Evolutionary conservation across 2,113 vertebrate genomes (phyloP).

Genomic region (Martes martes): DNA sequence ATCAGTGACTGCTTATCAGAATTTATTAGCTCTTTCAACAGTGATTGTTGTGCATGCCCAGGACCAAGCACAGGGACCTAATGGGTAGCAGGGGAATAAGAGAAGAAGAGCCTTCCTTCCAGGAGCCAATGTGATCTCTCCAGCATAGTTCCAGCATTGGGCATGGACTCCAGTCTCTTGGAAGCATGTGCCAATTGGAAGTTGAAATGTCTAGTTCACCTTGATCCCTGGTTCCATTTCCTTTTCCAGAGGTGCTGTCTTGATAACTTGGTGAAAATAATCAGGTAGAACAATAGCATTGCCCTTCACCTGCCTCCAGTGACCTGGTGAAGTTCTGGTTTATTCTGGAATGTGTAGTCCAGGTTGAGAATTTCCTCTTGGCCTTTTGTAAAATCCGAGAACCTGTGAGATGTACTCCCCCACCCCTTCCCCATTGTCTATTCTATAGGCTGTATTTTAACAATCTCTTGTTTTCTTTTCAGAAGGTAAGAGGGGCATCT

Average conservation of each 20-base stretch:
- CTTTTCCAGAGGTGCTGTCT: neutral
- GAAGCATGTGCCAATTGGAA: neutral
- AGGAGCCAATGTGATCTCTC: neutral
- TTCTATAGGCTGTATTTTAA: constrained; percentile 71
- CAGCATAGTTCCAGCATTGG: rapidly evolving
- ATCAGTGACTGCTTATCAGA: neutral
- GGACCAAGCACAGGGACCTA: neutral
- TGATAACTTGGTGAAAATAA: neutral
- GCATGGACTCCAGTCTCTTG: neutral
- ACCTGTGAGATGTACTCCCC: neutral
- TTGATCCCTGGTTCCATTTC: neutral
- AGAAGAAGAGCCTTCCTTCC: neutral
- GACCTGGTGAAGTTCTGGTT: neutral
- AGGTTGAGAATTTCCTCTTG: neutral
- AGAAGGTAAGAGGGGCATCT: constrained; percentile 97
- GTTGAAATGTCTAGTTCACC: neutral
- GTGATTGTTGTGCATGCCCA: neutral
- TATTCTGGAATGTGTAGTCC: neutral
- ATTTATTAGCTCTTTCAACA: neutral
- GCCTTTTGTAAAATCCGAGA: neutral
- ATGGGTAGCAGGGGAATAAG: neutral
- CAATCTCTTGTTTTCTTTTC: constrained; percentile 77
- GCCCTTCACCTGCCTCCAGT: neutral
- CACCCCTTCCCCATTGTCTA: neutral
- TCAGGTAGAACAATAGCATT: neutral